Evolutionary conservation across 2,797 vertebrate species (phyloP).

Genomic region (Gobionotothen gibberifrons): DNA sequence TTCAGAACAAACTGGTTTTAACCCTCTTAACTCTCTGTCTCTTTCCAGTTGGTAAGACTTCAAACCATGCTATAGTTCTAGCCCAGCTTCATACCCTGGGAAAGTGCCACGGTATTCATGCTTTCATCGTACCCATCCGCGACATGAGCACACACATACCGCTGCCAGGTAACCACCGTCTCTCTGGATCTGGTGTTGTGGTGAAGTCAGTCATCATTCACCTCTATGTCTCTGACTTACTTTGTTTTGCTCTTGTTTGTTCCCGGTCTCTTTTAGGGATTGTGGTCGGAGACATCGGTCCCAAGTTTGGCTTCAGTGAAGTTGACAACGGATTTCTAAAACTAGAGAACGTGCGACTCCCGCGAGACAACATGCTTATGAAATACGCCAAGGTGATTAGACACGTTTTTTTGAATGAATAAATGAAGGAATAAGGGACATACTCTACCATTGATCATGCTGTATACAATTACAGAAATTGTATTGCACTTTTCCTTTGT

Average conservation of each 20-base stretch:
- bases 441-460: not conserved
- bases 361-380: slow-evolving; percentile 98
- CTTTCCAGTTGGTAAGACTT: slow-evolving; percentile 93
- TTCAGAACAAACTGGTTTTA: not conserved
- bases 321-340: slow-evolving; percentile 97
- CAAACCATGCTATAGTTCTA: slow-evolving; percentile 95
- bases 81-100: slow-evolving; percentile 95
- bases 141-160: slow-evolving; percentile 90
- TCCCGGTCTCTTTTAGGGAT: slow-evolving; percentile 75
- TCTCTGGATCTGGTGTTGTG: slow-evolving; percentile 19
- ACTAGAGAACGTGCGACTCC: slow-evolving; percentile 93
- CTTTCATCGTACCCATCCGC: slow-evolving; percentile 95
- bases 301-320: slow-evolving; percentile 96
- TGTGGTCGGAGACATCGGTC: slow-evolving; percentile 95
- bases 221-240: not conserved
- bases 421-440: too few species aligned
- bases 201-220: not conserved
- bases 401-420: too few species aligned
- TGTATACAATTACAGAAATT: too few species aligned
- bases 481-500: too few species aligned
- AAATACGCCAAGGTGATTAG: slow-evolving; percentile 92
- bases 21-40: slow-evolving; percentile 6
- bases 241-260: not conserved
- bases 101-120: slow-evolving; percentile 91
- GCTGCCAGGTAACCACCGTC: slow-evolving; percentile 88